Evolutionary conservation across 2,113 vertebrate genomes (phyloP).

Genomic region (Psephotus haematonotus): DNA sequence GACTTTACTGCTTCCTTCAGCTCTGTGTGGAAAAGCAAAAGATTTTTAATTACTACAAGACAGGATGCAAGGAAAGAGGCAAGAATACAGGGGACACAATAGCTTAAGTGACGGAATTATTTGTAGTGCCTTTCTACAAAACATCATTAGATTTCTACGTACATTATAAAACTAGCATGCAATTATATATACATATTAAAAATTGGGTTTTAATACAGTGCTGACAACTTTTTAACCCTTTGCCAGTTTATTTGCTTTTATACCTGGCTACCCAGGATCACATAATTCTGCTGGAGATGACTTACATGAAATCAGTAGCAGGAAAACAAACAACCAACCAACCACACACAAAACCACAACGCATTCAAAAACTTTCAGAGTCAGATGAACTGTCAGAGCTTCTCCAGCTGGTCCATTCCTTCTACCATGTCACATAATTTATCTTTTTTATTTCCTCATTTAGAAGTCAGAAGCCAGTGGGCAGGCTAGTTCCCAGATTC

Average conservation of each 20-base stretch:
- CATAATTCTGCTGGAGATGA: not conserved
- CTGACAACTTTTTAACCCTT: not conserved
- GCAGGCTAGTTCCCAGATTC: not conserved
- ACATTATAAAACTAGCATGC: not conserved
- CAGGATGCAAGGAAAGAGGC: not conserved
- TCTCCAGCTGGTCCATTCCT: not conserved
- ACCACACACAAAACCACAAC: not conserved
- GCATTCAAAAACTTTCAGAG: not conserved
- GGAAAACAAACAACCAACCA: not conserved
- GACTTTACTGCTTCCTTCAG: constrained; percentile 95
- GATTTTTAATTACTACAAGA: not conserved
- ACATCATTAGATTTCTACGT: not conserved
- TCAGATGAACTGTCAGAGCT: too few relatives aligned
- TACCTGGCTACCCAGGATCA: not conserved
- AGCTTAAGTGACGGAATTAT: not conserved
- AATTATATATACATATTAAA: not conserved
- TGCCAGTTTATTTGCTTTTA: not conserved
- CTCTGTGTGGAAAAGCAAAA: constrained; percentile 72
- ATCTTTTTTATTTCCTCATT: not conserved
- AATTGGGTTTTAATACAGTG: not conserved
- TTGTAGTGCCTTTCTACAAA: not conserved
- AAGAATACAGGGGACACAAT: not conserved
- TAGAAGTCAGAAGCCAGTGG: not conserved
- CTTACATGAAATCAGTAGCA: not conserved
- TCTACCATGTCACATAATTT: not conserved